Base-by-base conservation (phyloP, 2,797 vertebrate genomes). In the Coracias cyanogaster region DNA sequence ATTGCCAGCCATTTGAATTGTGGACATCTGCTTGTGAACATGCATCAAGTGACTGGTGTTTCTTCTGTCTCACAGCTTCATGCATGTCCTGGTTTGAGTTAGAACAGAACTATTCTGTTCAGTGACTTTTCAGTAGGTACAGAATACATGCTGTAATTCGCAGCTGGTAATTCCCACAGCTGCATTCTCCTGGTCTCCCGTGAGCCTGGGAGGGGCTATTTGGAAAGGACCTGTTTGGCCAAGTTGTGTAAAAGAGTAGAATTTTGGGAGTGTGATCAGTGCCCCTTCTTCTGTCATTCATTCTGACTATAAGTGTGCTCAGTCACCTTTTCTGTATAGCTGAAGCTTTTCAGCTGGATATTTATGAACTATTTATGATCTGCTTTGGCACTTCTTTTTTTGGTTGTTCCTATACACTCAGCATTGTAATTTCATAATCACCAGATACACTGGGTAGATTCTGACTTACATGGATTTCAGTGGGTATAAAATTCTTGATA, bases 41-140 rank as follows among this genome's bases (percentile, higher is more conserved):
- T 6, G 20, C 39, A 4, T 58, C 49, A 7, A 3, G 31, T 0
- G 2, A 7, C 6, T 0, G 0, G 10, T 6, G 3, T 57, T 20
- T 31, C 29, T 66, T 10, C 25, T 16, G 11, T 29, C 66, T 64
- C 21, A 0, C 22, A 48, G 55, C 39, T 39, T 24, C 14, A 0
- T 43, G 41, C 15, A 16, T 43, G 41, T 43, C 41, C 41, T 43
- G 41, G 41, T 43, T 43, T 43, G 41, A 43, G 41, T 43, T 43
- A 43, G 41, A 43, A 43, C 41, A 43, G 12, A 43, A 41, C 41
- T 43, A 43, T 43, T 43, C 41, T 43, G 41, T 43, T 43, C 41
- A 43, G 41, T 43, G 41, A 43, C 41, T 43, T 43, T 43, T 43
- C 52, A 9, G 33, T 24, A 62, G 62, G 52, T 82, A 62, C 2